phyloP scores from a whole-genome alignment of 2,888 invertebrate species.

The Brenthis daphne region DNA sequence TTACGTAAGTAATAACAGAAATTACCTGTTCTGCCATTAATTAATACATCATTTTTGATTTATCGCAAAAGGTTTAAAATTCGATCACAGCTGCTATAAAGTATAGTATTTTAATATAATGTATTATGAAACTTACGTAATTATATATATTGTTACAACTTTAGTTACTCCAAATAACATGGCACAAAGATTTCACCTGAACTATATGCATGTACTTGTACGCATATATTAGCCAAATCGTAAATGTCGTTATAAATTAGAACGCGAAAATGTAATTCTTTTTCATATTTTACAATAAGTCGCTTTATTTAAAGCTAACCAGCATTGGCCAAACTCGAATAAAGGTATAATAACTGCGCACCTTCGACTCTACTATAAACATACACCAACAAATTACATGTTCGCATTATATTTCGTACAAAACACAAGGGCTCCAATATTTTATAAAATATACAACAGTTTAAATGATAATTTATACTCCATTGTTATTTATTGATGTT shows the following conservation, averaged over 20 bases:
- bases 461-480: conserved; percentile 82
- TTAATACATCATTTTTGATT: too few species aligned
- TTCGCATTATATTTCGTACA: conserved; percentile 56
- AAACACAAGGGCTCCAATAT: conserved; percentile 77
- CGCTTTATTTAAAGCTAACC: conserved; percentile 24
- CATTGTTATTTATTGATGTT: conserved; percentile 83
- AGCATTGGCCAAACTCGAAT: conserved; percentile 17
- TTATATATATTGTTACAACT: too few species aligned
- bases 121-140: too few species aligned
- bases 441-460: conserved; percentile 82
- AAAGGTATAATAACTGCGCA: conserved; percentile 29
- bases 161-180: too few species aligned
- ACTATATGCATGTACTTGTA: background rate
- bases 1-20: too few species aligned
- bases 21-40: too few species aligned
- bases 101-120: too few species aligned
- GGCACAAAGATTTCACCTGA: too few species aligned
- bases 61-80: too few species aligned
- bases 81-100: too few species aligned
- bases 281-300: conserved; percentile 20
- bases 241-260: conserved; percentile 22
- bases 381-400: conserved; percentile 62
- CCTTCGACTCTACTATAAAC: conserved; percentile 44
- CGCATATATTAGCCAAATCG: background rate
- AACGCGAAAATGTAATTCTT: conserved; percentile 9